phyloP scores from a whole-genome alignment of 2,113 vertebrate species.

The Otus sunia region DNA sequence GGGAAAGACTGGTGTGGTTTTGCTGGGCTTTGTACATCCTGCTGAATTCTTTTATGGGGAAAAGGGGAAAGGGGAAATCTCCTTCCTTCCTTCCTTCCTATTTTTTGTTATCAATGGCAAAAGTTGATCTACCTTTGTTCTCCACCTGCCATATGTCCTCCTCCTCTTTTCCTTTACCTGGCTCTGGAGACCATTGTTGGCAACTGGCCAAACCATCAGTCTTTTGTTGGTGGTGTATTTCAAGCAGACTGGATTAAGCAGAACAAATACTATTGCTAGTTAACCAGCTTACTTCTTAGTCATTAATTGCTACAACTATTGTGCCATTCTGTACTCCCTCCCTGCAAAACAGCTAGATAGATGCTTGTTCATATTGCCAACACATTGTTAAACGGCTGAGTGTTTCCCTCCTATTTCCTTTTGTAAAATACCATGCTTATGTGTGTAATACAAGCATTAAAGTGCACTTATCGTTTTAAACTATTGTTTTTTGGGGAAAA shows the following conservation, averaged over 20 bases:
- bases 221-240: neutral
- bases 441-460: neutral
- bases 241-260: neutral
- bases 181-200: constrained; percentile 4
- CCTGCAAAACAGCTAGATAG: neutral
- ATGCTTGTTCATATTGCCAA: neutral
- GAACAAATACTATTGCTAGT: constrained; percentile 18
- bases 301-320: constrained; percentile 36
- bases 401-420: constrained; percentile 73
- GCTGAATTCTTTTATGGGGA: neutral
- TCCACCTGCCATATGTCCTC: neutral
- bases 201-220: neutral
- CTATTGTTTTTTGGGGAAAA: neutral
- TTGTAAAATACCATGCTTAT: constrained; percentile 27
- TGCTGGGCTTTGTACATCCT: neutral
- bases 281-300: neutral
- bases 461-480: constrained; percentile 28
- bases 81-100: constrained; percentile 60
- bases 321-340: constrained; percentile 1
- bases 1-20: constrained; percentile 27
- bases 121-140: constrained; percentile 34
- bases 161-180: constrained; percentile 40
- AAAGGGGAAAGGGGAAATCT: constrained; percentile 8
- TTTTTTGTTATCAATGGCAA: constrained; percentile 2
- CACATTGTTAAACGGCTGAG: neutral